Conservation (phyloP, 2,797 vertebrate genomes). For the Leucoraja ocellata region DNA sequence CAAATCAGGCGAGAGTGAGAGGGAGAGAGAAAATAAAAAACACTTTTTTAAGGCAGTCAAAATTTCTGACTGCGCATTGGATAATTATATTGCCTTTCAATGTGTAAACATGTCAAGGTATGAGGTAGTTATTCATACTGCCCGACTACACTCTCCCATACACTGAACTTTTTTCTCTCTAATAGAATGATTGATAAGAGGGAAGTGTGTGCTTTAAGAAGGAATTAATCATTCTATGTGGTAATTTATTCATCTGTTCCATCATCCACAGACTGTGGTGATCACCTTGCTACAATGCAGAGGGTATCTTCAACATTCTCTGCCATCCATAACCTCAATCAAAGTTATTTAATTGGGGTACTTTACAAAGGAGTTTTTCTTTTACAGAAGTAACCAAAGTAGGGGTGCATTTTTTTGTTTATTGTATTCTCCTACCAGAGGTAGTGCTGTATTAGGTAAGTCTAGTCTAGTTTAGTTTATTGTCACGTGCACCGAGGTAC, state of each 20-base stretch:
- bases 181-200: constrained; percentile 99
- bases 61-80: constrained; percentile 52
- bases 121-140: constrained; percentile 94
- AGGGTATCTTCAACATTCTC: constrained; percentile 57
- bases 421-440: background rate
- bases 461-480: background rate
- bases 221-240: constrained; percentile 99
- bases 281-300: constrained; percentile 98
- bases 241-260: constrained; percentile 97
- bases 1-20: constrained; percentile 51
- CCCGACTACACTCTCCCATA: constrained; percentile 89
- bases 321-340: background rate
- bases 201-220: constrained; percentile 98
- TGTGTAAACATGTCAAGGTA: constrained; percentile 99
- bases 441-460: background rate
- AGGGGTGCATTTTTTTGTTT: background rate
- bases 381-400: background rate
- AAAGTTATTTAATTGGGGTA: background rate
- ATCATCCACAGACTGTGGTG: constrained; percentile 96
- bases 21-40: constrained; percentile 44
- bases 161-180: constrained; percentile 89
- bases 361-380: background rate
- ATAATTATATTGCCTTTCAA: constrained; percentile 75
- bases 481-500: no score
- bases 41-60: constrained; percentile 57